These are phyloP conservation scores for Montipora sp. DNA, from an alignment of 64 coral and sea anemone species.

Conservation along the genomic window DNA sequence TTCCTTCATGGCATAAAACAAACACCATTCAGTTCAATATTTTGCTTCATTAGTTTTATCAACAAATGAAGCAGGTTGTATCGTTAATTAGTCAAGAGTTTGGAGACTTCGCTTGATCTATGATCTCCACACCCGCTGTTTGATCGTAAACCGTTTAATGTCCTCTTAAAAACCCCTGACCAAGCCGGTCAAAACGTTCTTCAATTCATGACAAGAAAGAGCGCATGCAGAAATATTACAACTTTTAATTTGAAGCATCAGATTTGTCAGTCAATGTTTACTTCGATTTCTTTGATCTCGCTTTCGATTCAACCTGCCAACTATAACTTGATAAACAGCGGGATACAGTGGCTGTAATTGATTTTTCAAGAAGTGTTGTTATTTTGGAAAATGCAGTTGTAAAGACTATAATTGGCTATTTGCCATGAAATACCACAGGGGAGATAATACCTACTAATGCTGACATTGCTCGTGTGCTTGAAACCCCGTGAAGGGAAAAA, in stretches of 20 bases:
- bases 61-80: constrained; percentile 5
- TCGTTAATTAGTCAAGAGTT: constrained; percentile 42
- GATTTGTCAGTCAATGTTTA: not conserved
- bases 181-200: not conserved
- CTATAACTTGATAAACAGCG: not conserved
- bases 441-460: constrained; percentile 3
- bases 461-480: not conserved
- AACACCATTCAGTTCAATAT: constrained; percentile 16
- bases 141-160: not conserved
- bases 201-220: not conserved
- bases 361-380: not conserved
- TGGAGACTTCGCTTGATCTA: constrained; percentile 25
- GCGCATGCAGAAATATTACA: not conserved
- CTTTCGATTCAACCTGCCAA: constrained; percentile 5
- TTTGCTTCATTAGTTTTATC: constrained; percentile 35
- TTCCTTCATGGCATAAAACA: not conserved
- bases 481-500: not conserved
- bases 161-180: not conserved
- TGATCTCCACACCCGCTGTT: constrained; percentile 24
- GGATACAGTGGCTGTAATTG: not conserved
- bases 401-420: not conserved
- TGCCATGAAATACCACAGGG: not conserved
- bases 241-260: not conserved
- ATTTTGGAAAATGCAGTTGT: constrained; percentile 14
- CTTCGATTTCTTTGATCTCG: not conserved